Base-by-base conservation (phyloP, 2,888 invertebrate species). In the Parapristionchus giblindavisi region DNA sequence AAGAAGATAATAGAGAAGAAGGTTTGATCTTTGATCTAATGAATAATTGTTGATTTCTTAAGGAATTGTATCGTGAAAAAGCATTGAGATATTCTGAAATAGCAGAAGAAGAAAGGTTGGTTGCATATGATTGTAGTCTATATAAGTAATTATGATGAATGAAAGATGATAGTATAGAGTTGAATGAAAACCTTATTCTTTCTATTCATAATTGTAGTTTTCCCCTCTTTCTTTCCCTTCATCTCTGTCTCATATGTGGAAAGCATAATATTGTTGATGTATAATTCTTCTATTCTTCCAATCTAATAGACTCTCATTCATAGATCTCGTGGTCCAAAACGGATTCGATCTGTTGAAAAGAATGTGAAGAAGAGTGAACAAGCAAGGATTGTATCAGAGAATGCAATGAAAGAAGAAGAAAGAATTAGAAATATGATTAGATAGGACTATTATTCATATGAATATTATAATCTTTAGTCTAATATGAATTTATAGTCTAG, bases 331-430 rank as follows among this genome's bases (percentile, higher is more conserved):
- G 52, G 70, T 4, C 36, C 11, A 3, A 70, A 70, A 21, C 38
- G 70, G n/a, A 56, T 5, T 3, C 40, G 66, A 21, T 34, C 11
- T 24, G 66, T 52, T 3, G 24, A 32, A 11, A 66, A 48, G 51
- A 40, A 51, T 32, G 66, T 54, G 56, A 63, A 66, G 63, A 82
- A 82, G 74, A 77, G 76, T 2, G 76, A 76, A 60, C 79, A 81
- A 40, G 78, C 81, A 17, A 51, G 77, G 14, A 76, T 75, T 36
- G 78, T 78, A 0, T 78, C 76, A 0, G 48, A 66, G 48, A 78
- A 68, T 54, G 78, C 79, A 3, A 73, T 68, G 40, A 76, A 76
- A 32, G 80, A 81, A 66, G 77, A 76, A 3, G 73, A 76, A 27
- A 66, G 78, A 36, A 77, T 81, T 8, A 52, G 75, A 56, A 27